phyloP scores from a whole-genome alignment of 2,113 vertebrate genomes.

The Monarcha castaneiventris region DNA sequence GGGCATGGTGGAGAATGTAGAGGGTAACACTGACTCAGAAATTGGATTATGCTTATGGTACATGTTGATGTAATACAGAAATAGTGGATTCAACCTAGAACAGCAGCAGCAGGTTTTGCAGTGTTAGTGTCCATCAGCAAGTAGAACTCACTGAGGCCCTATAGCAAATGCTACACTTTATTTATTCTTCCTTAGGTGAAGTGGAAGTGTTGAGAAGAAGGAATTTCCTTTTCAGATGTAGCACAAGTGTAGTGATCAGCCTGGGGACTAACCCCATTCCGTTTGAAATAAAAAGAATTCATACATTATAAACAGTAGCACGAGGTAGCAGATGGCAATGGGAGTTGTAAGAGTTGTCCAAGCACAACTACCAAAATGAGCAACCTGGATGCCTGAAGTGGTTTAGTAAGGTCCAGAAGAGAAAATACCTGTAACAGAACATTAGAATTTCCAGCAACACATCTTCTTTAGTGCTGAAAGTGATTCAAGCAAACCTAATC shows the following conservation, averaged over 20 bases:
- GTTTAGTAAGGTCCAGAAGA: not conserved
- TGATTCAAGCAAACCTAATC: not conserved
- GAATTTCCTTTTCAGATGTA: not conserved
- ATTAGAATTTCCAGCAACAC: not conserved
- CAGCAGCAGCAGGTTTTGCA: not conserved
- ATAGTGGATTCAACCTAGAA: not conserved
- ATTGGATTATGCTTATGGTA: not conserved
- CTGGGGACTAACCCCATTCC: accelerated
- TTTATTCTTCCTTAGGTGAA: not conserved
- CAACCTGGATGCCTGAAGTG: not conserved
- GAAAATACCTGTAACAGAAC: not conserved
- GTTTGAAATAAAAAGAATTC: not conserved
- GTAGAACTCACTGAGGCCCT: not conserved
- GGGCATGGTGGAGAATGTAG: not conserved
- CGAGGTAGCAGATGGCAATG: not conserved
- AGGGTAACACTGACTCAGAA: not conserved
- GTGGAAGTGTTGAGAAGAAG: not conserved
- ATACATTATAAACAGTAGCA: not conserved
- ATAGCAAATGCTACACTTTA: not conserved
- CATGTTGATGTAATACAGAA: not conserved
- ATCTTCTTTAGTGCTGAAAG: not conserved
- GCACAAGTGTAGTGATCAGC: not conserved
- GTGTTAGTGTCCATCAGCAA: not conserved
- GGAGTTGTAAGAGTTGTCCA: not conserved
- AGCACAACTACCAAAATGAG: not conserved